phyloP scores from a whole-genome alignment of 2,113 vertebrate species.

The Sebastes schlegelii region DNA sequence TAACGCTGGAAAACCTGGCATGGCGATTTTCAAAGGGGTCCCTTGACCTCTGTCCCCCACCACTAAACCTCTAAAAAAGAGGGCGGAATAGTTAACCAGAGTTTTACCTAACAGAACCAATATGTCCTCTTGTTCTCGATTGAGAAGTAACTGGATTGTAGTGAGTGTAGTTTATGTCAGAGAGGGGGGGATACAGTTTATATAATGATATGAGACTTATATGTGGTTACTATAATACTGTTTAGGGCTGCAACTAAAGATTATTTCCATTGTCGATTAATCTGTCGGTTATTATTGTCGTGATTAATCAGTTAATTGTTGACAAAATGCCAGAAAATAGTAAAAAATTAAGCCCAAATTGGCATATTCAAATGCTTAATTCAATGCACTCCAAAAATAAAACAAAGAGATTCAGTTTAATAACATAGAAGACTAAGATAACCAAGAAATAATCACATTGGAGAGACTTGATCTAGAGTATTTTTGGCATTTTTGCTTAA shows the following conservation, averaged over 20 bases:
- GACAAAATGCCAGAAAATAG: neutral
- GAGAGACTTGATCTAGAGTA: neutral
- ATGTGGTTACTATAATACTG: neutral
- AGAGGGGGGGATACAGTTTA: neutral
- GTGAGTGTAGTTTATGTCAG: neutral
- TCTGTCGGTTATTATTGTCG: neutral
- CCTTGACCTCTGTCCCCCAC: too few relatives aligned
- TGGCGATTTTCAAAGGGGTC: too few relatives aligned
- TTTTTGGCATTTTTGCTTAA: neutral
- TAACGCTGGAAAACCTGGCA: too few relatives aligned
- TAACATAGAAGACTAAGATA: neutral
- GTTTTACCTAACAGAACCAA: neutral
- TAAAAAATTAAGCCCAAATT: neutral
- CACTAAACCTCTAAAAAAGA: too few relatives aligned
- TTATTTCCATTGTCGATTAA: neutral
- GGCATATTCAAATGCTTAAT: neutral
- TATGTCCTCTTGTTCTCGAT: neutral
- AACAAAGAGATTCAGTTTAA: neutral
- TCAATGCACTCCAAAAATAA: neutral
- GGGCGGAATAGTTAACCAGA: too few relatives aligned
- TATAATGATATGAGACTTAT: neutral
- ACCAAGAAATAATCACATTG: too few relatives aligned
- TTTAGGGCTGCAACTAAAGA: neutral
- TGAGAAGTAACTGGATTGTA: neutral
- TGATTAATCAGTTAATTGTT: neutral